Evolutionary conservation across 2,888 invertebrate species (phyloP).

Genomic region (Ormyrus thymus): DNA sequence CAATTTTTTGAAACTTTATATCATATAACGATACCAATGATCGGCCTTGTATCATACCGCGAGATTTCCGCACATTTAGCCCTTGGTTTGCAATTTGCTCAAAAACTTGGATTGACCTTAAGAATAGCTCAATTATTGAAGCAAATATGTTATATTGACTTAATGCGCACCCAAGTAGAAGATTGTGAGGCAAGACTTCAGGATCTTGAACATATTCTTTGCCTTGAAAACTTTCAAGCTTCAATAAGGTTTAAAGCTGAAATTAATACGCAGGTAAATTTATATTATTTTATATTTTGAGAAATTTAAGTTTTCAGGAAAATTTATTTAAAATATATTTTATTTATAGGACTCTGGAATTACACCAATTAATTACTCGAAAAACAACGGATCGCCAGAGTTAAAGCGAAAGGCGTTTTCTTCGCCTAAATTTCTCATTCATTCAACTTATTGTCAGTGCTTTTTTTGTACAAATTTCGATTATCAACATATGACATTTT

Average conservation of each 20-base stretch:
- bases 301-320: neutral
- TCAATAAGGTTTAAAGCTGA: slow-evolving; percentile 54
- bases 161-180: slow-evolving; percentile 63
- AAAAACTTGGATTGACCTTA: slow-evolving; percentile 64
- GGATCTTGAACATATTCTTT: slow-evolving; percentile 68
- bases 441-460: slow-evolving; percentile 64
- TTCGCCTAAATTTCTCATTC: slow-evolving; percentile 65
- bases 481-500: slow-evolving; percentile 67
- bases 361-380: slow-evolving; percentile 34
- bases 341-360: neutral
- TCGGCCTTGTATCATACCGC: slow-evolving; percentile 66
- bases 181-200: slow-evolving; percentile 70
- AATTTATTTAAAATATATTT: slow-evolving; percentile 8
- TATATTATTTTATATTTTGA: neutral
- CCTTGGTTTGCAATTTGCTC: slow-evolving; percentile 62
- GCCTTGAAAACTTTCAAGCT: slow-evolving; percentile 63
- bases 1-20: slow-evolving; percentile 56
- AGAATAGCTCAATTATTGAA: slow-evolving; percentile 68
- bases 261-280: slow-evolving; percentile 16
- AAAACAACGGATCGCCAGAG: slow-evolving; percentile 65
- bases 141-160: slow-evolving; percentile 66
- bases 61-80: slow-evolving; percentile 66
- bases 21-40: slow-evolving; percentile 63
- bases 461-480: slow-evolving; percentile 66
- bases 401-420: slow-evolving; percentile 63